phyloP scores from a whole-genome alignment of 2,888 invertebrate species.

The Cynaeus angustus region DNA sequence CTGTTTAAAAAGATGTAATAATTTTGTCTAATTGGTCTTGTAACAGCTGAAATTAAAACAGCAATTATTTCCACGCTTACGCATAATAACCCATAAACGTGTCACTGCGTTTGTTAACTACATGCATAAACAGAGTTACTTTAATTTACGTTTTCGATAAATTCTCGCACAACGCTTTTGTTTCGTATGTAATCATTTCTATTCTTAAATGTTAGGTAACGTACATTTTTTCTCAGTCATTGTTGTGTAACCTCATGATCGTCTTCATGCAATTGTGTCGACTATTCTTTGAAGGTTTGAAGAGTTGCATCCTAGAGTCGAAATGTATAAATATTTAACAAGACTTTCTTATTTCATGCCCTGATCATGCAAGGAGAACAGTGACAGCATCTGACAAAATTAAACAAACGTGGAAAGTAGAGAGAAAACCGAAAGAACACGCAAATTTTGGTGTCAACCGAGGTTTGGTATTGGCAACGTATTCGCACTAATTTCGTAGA shows the following conservation, averaged over 20 bases:
- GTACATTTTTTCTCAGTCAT: slow-evolving; percentile 16
- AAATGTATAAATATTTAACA: slow-evolving; percentile 21
- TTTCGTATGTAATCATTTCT: slow-evolving; percentile 25
- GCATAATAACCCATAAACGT: slow-evolving; percentile 33
- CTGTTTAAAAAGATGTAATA: slow-evolving; percentile 19
- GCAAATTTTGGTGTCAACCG: too few species aligned
- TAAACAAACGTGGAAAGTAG: slow-evolving; percentile 47
- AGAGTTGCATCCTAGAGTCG: background rate
- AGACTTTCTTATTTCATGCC: slow-evolving; percentile 36
- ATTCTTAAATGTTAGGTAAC: slow-evolving; percentile 34
- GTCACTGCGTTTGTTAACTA: slow-evolving; percentile 22
- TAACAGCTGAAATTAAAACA: slow-evolving; percentile 35
- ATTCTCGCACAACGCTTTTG: slow-evolving; percentile 25
- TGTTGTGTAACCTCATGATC: slow-evolving; percentile 15
- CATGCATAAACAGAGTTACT: slow-evolving; percentile 7
- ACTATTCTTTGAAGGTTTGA: slow-evolving; percentile 3
- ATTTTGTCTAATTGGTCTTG: slow-evolving; percentile 31
- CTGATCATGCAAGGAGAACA: slow-evolving; percentile 25
- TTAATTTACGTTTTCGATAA: slow-evolving; percentile 16
- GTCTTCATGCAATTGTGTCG: slow-evolving; percentile 16
- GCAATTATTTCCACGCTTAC: slow-evolving; percentile 43
- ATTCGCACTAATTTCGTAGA: too few species aligned
- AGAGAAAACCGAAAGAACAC: slow-evolving; percentile 26
- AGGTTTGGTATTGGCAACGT: too few species aligned
- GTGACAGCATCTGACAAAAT: slow-evolving; percentile 42